Conservation (phyloP, 2,888 invertebrate species). For the Sinelater perroti region DNA sequence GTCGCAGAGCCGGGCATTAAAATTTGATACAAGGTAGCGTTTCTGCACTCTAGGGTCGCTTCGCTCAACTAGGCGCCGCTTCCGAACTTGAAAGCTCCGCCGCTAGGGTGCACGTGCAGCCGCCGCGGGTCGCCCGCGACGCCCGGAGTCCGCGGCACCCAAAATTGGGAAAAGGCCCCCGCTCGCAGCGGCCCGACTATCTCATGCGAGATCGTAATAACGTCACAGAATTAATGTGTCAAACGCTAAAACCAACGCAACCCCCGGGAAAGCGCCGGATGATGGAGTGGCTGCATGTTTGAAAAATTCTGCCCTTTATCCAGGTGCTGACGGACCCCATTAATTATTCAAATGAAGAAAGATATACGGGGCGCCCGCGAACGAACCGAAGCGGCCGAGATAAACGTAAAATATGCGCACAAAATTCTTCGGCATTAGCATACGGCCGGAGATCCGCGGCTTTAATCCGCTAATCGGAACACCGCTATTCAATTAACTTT, state of each 20-base stretch:
- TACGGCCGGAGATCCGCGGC: conserved; percentile 37
- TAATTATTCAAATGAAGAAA: conserved; percentile 38
- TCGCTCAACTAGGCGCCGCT: conserved; percentile 20
- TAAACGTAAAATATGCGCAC: conserved; percentile 12
- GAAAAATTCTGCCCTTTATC: conserved; percentile 38
- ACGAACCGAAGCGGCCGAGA: conserved; percentile 20
- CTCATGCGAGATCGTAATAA: conserved; percentile 40
- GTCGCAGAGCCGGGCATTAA: too few species aligned
- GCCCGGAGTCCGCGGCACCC: neutral
- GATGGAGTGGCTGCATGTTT: conserved; percentile 40
- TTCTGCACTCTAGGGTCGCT: conserved; percentile 29
- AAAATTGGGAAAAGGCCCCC: conserved; percentile 28
- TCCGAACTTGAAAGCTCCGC: conserved; percentile 15
- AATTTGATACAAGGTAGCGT: conserved; percentile 1
- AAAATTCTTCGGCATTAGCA: conserved; percentile 28
- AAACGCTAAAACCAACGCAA: conserved; percentile 38
- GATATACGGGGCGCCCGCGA: conserved; percentile 25
- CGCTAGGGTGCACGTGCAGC: conserved; percentile 30
- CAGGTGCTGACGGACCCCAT: conserved; percentile 37
- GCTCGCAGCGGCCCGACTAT: conserved; percentile 25
- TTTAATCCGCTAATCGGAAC: conserved; percentile 41
- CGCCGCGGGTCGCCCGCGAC: conserved; percentile 4
- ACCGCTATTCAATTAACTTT: conserved; percentile 44
- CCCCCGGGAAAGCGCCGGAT: conserved; percentile 34
- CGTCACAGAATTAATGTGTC: conserved; percentile 38